Evolutionary conservation across 2,888 invertebrate genomes (phyloP), one percentile per base, ranked within the genome.

Genomic region (Physocephala rufipes): DNA sequence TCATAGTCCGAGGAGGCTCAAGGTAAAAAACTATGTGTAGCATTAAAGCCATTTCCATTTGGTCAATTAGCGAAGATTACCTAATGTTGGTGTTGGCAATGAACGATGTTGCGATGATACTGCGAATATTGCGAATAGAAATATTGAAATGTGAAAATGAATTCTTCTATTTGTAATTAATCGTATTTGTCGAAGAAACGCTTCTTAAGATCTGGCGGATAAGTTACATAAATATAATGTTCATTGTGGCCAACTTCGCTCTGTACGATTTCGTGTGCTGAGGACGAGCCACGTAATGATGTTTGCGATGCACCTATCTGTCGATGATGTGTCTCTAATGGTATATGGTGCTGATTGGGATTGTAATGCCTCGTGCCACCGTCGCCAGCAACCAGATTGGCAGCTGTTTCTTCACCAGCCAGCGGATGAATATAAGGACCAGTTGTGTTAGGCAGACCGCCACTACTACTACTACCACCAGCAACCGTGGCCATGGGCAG

Each of bases 171-270:
- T 51, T 61, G 71, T 58, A 36, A 36, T 67, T 67, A 84, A 79
- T 84, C 83, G 77, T 83, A 84, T 76, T 83, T 83, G 88, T 94
- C 94, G 78, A 94, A 88, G 80, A 94, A 89, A 76, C 94, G 89
- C 80, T 94, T 90, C 86, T 95, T 94, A 75, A 95, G 88, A 86
- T 95, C 94, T 51, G 94, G 94, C 78, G 95, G 95, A 88, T 94
- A 95, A 68, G 93, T 93, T 78, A 94, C 94, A 86, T 94, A 95
- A 82, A 95, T 94, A 86, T 94, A 95, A 84, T 92, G 92, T 86
- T 92, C 92, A 84, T 91, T 91, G 81, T 89, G 89, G 73, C 89
- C 89, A 73, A 86, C 80, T 79, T 89, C 89, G 79, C 82, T 82
- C 87, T 89, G 80, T 80, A 83, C 80, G 63, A 83, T 84, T 75